A percentile compares a stretch with the other conserved stretches of the same genome.
Conservation (phyloP, 2,888 invertebrate species). For the Diploptera punctata region DNA sequence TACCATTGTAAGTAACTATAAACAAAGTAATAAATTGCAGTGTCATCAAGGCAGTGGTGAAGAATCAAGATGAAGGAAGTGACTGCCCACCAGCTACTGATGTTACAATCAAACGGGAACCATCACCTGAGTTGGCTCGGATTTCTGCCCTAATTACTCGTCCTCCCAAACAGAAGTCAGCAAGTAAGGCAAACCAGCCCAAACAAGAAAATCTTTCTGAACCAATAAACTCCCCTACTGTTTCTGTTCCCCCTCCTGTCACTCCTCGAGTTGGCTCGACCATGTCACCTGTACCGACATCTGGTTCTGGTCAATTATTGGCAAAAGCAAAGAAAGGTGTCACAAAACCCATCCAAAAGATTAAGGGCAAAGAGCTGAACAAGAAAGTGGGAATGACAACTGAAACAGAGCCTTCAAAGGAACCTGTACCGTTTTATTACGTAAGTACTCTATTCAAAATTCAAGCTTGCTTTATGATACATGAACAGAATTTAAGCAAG, state of each 20-base stretch:
- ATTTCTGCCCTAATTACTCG: constrained; percentile 84
- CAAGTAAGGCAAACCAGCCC: constrained; percentile 45
- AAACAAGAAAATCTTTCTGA: constrained; percentile 30
- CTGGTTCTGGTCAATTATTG: constrained; percentile 28
- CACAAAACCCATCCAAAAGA: constrained; percentile 53
- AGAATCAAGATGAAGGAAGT: constrained; percentile 51
- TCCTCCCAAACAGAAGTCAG: constrained; percentile 75
- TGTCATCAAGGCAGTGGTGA: constrained; percentile 72
- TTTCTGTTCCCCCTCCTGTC: neutral
- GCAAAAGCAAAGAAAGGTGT: constrained; percentile 52
- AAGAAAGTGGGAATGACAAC: constrained; percentile 47
- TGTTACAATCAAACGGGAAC: constrained; percentile 65
- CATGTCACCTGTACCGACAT: constrained; percentile 27
- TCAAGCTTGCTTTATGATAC: constrained; percentile 3
- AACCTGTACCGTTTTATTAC: constrained; percentile 45
- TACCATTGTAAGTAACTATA: too few species aligned
- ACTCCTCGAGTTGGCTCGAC: constrained; percentile 26
- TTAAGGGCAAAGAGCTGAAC: constrained; percentile 51
- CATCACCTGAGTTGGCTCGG: constrained; percentile 81
- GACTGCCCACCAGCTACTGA: constrained; percentile 53
- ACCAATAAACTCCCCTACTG: constrained; percentile 10
- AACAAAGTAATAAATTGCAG: too few species aligned
- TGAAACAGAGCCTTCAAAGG: constrained; percentile 37
- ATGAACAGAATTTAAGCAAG: neutral
- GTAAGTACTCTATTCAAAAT: constrained; percentile 44